Base-by-base conservation (phyloP, 2,888 invertebrate genomes). In the Ceraclea dissimilis region DNA sequence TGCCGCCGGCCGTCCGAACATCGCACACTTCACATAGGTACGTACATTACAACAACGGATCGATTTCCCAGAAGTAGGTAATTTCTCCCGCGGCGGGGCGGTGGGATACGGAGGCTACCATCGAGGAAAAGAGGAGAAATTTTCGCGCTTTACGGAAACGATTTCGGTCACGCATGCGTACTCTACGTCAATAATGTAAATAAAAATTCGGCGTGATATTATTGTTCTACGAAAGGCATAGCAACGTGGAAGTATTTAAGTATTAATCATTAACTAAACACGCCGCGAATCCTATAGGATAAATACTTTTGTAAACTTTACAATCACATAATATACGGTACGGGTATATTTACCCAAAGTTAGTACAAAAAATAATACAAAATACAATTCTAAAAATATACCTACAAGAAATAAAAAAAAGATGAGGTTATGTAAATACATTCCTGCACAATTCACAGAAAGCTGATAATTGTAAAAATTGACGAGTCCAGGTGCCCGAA, bases 91-190 rank as follows among this genome's bases (percentile, higher is more conserved):
- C 13, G 39, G 39, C 39, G 13, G 39, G 39, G 39, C 39, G 16
- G 31, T 8, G 31, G 31, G 31, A 31, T 11, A 11, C 6, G 8
- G 31, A 31, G n/a, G 16, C 39, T 16, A 39, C 39, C n/a, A 16
- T n/a, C 16, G 39, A 16, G 16, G 16, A n/a, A 39, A 39, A 13
- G 39, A 39, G 39, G 39, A 13, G 16, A 39, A 39, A 13, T n/a
- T 39, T 39, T 39, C 39, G 39, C 39, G 39, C 39, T 39, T 39
- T 39, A 39, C n/a, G 13, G 4, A 4, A 5, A 4, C 13, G 16
- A 39, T 39, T 39, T 39, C 39, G 39, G 39, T 39, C 39, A 39
- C 39, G 39, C 39, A 39, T 39, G 39, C 39, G 39, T 39, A 16
- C 2, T n/a, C 16, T 13, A 39, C 13, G n/a, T 13, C 39, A 39